Evolutionary conservation across 2,797 vertebrate species (phyloP).

Genomic region (Hippocampus kuda): DNA sequence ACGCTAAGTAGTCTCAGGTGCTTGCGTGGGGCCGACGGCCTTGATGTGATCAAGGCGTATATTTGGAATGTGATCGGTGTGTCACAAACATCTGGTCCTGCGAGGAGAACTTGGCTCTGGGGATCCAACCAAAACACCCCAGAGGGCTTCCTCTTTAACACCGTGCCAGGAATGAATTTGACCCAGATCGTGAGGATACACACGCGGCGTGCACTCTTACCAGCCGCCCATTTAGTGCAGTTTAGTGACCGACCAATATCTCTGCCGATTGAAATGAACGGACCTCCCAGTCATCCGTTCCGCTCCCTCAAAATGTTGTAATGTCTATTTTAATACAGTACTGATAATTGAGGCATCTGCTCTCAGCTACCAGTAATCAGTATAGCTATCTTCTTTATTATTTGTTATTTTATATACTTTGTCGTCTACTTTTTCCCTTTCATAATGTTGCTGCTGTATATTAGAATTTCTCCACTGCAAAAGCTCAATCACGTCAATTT

Average conservation of each 20-base stretch:
- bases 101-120: constrained; percentile 43
- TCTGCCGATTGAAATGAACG: neutral
- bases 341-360: too few relatives aligned
- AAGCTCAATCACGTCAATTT: too few relatives aligned
- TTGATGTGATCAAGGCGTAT: constrained; percentile 45
- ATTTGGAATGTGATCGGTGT: constrained; percentile 58
- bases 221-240: neutral
- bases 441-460: too few relatives aligned
- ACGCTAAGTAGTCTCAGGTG: constrained; percentile 47
- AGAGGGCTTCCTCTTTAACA: constrained; percentile 37
- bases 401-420: too few relatives aligned
- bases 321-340: too few relatives aligned
- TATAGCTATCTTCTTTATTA: too few relatives aligned
- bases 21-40: constrained; percentile 33
- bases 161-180: constrained; percentile 50
- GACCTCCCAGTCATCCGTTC: too few relatives aligned
- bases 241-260: neutral
- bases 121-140: constrained; percentile 42
- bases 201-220: neutral
- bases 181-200: constrained; percentile 32
- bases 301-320: too few relatives aligned
- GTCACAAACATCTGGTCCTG: constrained; percentile 60
- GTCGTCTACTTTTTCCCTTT: too few relatives aligned
- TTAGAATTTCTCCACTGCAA: too few relatives aligned
- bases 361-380: too few relatives aligned